These are phyloP conservation scores for Trogon melanurus DNA, from an alignment of 2,113 vertebrate genomes.

Conservation along the genomic window DNA sequence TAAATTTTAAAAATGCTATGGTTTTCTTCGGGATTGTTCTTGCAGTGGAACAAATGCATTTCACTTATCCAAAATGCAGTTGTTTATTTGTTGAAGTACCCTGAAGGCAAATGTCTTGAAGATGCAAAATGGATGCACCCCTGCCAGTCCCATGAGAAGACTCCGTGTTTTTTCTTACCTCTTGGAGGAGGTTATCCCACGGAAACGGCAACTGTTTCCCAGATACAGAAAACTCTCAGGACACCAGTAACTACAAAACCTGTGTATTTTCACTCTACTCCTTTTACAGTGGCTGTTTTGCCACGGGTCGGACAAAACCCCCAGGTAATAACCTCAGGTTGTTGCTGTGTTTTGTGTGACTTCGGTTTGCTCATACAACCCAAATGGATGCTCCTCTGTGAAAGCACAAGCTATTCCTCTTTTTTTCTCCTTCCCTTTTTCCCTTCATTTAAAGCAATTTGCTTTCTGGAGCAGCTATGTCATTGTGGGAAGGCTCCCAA, in stretches of 20 bases:
- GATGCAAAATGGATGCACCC: background rate
- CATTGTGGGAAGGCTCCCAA: fast-evolving
- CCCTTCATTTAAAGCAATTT: background rate
- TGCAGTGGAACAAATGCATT: background rate
- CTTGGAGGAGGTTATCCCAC: background rate
- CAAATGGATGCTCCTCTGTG: background rate
- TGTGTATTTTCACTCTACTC: background rate
- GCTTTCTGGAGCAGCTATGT: background rate
- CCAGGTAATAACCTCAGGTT: background rate
- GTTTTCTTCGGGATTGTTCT: background rate
- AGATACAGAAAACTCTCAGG: background rate
- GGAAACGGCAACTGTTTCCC: background rate
- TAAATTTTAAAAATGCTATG: background rate
- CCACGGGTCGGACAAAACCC: background rate
- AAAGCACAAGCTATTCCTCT: background rate
- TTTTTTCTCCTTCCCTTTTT: background rate
- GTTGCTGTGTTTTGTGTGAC: background rate
- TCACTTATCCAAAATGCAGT: background rate
- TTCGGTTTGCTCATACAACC: background rate
- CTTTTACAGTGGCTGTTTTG: background rate
- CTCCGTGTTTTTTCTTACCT: background rate
- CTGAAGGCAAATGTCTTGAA: background rate
- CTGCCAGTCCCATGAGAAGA: background rate
- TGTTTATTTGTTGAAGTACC: background rate
- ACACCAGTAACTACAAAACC: background rate